phyloP scores from a whole-genome alignment of 1,140 invertebrate genomes.

The Heliothis virescens region DNA sequence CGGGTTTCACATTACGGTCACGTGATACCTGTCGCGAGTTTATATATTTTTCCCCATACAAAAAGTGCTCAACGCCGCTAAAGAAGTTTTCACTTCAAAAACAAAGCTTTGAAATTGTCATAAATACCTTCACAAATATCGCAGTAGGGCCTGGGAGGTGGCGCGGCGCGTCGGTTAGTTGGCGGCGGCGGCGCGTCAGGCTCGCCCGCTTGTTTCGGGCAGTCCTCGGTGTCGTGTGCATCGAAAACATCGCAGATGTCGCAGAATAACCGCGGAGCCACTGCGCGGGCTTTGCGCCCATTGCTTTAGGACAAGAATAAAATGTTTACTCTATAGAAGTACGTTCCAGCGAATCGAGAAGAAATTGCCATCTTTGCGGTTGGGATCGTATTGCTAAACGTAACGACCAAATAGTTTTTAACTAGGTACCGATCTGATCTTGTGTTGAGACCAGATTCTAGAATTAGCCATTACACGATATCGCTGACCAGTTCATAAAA shows the following conservation, averaged over 20 bases:
- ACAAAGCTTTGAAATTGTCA: neutral
- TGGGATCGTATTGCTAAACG: too few species aligned
- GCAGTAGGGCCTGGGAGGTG: constrained; percentile 93
- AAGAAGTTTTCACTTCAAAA: too few species aligned
- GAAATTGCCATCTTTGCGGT: too few species aligned
- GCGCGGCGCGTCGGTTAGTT: constrained; percentile 85
- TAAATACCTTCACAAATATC: constrained; percentile 95
- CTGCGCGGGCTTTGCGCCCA: constrained; percentile 75
- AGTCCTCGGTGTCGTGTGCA: constrained; percentile 98
- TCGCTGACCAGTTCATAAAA: too few species aligned
- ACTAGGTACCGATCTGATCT: too few species aligned
- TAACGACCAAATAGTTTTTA: too few species aligned
- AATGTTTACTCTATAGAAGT: neutral
- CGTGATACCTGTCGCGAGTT: too few species aligned
- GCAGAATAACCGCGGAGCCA: constrained; percentile 95
- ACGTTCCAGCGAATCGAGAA: neutral
- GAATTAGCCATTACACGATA: too few species aligned
- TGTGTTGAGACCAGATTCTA: too few species aligned
- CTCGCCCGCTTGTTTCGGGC: constrained; percentile 93
- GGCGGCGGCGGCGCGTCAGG: constrained; percentile 80
- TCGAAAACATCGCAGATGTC: constrained; percentile 99
- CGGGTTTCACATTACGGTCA: too few species aligned
- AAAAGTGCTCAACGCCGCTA: too few species aligned
- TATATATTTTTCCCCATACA: too few species aligned
- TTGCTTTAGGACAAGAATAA: constrained; percentile 64